These are phyloP conservation scores for Tridacna crocea DNA, from an alignment of 2,888 invertebrate genomes.

Conservation along the genomic window DNA sequence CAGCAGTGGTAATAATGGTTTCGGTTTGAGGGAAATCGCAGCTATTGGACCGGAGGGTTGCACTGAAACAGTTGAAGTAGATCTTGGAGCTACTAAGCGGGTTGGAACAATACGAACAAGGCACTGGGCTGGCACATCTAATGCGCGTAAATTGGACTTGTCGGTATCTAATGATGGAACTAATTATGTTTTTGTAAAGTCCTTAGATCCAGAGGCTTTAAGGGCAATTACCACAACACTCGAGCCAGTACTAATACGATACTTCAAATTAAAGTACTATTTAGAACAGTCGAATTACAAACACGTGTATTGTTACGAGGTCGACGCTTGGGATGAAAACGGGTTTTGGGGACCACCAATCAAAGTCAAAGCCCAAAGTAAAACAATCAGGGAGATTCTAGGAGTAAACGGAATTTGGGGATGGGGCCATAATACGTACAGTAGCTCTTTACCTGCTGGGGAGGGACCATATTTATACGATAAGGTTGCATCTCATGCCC, in stretches of 20 bases:
- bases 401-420: slow-evolving; percentile 77
- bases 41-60: slow-evolving; percentile 61
- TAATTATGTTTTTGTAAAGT: slow-evolving; percentile 46
- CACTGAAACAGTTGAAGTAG: slow-evolving; percentile 55
- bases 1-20: slow-evolving; percentile 40
- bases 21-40: slow-evolving; percentile 61
- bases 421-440: slow-evolving; percentile 68
- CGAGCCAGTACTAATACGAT: slow-evolving; percentile 36
- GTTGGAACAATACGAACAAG: slow-evolving; percentile 63
- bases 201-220: slow-evolving; percentile 61
- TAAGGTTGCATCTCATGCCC: slow-evolving; percentile 66
- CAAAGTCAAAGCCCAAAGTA: slow-evolving; percentile 48
- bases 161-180: slow-evolving; percentile 56
- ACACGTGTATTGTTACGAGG: slow-evolving; percentile 68
- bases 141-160: slow-evolving; percentile 46
- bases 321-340: slow-evolving; percentile 68
- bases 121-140: slow-evolving; percentile 65
- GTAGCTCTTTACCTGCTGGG: slow-evolving; percentile 41
- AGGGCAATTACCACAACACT: slow-evolving; percentile 61
- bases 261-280: slow-evolving; percentile 59
- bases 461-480: slow-evolving; percentile 69
- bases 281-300: slow-evolving; percentile 47
- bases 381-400: slow-evolving; percentile 60
- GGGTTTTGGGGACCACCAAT: slow-evolving; percentile 60
- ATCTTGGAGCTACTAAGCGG: slow-evolving; percentile 48